Conservation (phyloP, 2,797 vertebrate species). For the Danio tinwini region DNA sequence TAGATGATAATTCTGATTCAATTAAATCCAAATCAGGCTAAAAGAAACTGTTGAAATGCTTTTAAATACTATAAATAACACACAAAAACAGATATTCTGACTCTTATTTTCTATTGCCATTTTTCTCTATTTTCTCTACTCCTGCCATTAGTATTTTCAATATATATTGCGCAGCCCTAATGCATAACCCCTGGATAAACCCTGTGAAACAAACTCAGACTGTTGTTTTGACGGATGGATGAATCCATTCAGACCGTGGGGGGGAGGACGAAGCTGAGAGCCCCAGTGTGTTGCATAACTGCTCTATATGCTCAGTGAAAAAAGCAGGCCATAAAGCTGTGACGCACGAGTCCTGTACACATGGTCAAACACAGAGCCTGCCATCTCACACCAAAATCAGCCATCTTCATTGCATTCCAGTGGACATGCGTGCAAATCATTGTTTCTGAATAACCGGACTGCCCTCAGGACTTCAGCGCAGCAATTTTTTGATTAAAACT, state of each 20-base stretch:
- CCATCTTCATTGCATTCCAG: neutral
- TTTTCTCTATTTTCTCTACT: too few relatives aligned
- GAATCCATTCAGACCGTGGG: constrained; percentile 57
- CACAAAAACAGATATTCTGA: too few relatives aligned
- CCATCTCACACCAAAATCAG: neutral
- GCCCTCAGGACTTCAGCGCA: neutral
- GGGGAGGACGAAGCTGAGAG: constrained; percentile 8
- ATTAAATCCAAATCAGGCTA: too few relatives aligned
- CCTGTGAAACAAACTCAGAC: constrained; percentile 2
- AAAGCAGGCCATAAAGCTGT: constrained; percentile 58
- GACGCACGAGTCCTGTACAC: constrained; percentile 37
- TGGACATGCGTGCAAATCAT: constrained; percentile 7
- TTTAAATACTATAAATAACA: too few relatives aligned
- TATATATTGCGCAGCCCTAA: too few relatives aligned
- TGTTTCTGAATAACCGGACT: neutral
- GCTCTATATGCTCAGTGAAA: constrained; percentile 57
- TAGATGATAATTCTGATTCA: too few relatives aligned
- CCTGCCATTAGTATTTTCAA: too few relatives aligned
- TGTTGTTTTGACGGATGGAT: constrained; percentile 56
- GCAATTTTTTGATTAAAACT: constrained; percentile 13
- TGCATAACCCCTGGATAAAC: too few relatives aligned
- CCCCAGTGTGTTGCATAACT: constrained; percentile 64
- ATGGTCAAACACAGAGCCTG: neutral
- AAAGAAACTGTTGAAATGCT: too few relatives aligned
- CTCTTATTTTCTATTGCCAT: too few relatives aligned